Evolutionary conservation across 2,888 invertebrate genomes (phyloP), one percentile per base, ranked within the genome.

Genomic region (Rotaria sp.): DNA sequence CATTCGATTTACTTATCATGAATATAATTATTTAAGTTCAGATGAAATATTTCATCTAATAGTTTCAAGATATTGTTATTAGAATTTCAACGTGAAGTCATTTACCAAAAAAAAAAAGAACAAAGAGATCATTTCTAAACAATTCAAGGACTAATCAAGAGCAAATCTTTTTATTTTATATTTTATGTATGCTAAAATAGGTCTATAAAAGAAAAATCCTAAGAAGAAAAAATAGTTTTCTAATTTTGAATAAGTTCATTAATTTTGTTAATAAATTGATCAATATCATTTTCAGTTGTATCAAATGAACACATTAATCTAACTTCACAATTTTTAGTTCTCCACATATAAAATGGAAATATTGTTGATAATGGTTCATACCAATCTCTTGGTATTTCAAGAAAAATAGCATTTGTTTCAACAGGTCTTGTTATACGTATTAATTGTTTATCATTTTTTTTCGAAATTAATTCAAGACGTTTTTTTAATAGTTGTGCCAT

Each of bases 401-500:
- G 13, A 45, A 80, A 80, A 1, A 80, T 26, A 13, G 80, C 80
- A 18, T 45, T 45, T 26, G 45, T 80, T 80, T 80, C 45, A 26
- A 80, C n/a, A 4, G 80, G 80, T 45, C 18, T 80, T 41, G 80
- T 80, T 45, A 80, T 80, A 26, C 45, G 41, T n/a, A 80, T 80
- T 13, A n/a, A 45, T 41, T 4, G 45, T 67, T 67, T 35, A 35
- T 67, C 21, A 67, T 35, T 35, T 26, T 67, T 67, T 3, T 35
- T 35, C n/a, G 80, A 7, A 80, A 45, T 26, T 41, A 10, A 15
- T 80, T 45, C 45, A 45, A 80, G 45, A 15, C 15, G 41, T n/a
- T 80, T 80, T 80, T 45, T 45, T n/a, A 80, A 80, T 80, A 45
- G 13, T 80, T 80, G 80, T 45, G 45, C 80, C 80, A 80, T 80